These are phyloP conservation scores for Phrynocephalus forsythii DNA, from an alignment of 2,797 vertebrate genomes.

Conservation along the genomic window DNA sequence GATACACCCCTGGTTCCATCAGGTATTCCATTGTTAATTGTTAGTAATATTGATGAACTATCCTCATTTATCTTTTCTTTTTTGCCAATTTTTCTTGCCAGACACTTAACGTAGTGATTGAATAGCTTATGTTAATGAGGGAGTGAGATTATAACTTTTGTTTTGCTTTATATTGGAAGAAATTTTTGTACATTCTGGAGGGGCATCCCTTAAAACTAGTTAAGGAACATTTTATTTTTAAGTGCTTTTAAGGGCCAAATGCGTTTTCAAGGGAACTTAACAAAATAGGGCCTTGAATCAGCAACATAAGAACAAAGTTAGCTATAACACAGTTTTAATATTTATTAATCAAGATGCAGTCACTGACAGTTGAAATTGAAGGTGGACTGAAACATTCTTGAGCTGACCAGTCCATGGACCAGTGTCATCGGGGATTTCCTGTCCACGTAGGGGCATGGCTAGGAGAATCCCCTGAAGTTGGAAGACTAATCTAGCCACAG, in stretches of 20 bases:
- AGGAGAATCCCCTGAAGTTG: no score
- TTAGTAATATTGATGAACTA: not conserved
- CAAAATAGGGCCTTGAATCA: not conserved
- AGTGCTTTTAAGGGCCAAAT: not conserved
- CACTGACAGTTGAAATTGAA: no score
- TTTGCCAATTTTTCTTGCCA: accelerated
- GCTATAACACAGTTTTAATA: not conserved
- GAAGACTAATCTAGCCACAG: no score
- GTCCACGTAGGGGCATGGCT: no score
- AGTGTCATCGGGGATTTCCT: no score
- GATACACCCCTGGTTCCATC: not conserved
- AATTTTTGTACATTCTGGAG: not conserved
- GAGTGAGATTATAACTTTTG: no score
- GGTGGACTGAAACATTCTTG: no score
- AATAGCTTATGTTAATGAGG: not conserved
- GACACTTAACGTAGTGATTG: not conserved
- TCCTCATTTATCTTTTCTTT: accelerated
- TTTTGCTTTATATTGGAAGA: not conserved
- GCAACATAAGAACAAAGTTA: no score
- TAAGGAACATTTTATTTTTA: not conserved
- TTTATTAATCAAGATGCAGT: no score
- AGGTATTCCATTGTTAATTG: not conserved
- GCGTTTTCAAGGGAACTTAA: not conserved
- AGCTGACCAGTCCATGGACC: no score
- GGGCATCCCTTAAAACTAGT: not conserved